A percentile compares a stretch with the other conserved stretches of the same genome.
phyloP scores from a whole-genome alignment of 1,140 invertebrate genomes.

The Ladona fulva region DNA sequence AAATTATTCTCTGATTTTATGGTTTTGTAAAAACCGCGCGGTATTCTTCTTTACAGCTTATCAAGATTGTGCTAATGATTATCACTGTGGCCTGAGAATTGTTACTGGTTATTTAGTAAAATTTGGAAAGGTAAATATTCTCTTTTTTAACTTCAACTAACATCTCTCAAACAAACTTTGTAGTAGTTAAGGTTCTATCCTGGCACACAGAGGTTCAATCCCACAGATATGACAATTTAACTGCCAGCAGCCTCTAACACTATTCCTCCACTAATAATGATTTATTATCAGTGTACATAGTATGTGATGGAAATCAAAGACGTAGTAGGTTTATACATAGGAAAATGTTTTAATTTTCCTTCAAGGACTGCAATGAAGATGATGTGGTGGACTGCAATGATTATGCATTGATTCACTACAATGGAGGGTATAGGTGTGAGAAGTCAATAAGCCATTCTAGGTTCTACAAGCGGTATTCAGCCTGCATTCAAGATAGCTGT shows the following conservation, averaged over 20 bases:
- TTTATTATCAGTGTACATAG: too few species aligned
- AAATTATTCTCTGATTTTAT: too few species aligned
- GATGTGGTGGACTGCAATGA: slow-evolving; percentile 51
- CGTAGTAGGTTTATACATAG: too few species aligned
- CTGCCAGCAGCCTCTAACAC: too few species aligned
- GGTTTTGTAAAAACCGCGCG: neutral
- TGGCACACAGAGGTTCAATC: too few species aligned
- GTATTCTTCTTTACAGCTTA: slow-evolving; percentile 41
- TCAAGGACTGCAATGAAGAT: slow-evolving; percentile 49
- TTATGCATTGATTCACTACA: slow-evolving; percentile 52
- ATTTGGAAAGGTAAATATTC: slow-evolving; percentile 44
- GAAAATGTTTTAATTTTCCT: neutral
- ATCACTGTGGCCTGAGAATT: slow-evolving; percentile 46
- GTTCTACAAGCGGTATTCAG: slow-evolving; percentile 13
- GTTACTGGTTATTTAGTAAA: slow-evolving; percentile 49
- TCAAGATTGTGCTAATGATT: slow-evolving; percentile 48
- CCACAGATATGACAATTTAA: too few species aligned
- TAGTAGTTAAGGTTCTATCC: too few species aligned
- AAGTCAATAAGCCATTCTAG: slow-evolving; percentile 26
- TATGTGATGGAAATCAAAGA: too few species aligned
- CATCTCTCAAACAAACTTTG: too few species aligned
- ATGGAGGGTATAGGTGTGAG: slow-evolving; percentile 42
- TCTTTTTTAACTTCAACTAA: too few species aligned
- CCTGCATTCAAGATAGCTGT: neutral
- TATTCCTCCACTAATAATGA: too few species aligned